Evolutionary conservation across 2,888 invertebrate species (phyloP).

Genomic region (Biston betularia): DNA sequence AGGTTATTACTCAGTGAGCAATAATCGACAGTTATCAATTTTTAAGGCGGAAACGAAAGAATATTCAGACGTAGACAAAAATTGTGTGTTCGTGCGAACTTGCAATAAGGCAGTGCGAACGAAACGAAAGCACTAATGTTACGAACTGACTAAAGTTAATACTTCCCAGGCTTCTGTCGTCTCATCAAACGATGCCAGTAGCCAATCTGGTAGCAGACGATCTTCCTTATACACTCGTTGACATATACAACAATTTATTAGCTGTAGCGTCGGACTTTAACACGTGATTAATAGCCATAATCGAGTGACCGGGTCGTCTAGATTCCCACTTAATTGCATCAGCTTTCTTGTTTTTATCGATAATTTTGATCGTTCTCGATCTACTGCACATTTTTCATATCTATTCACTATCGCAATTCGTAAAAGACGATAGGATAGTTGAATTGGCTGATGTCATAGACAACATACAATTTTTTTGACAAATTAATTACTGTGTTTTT

Average conservation of each 20-base stretch:
- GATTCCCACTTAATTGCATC: slow-evolving; percentile 75
- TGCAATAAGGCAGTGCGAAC: slow-evolving; percentile 23
- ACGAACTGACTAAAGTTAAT: slow-evolving; percentile 27
- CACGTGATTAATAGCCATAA: slow-evolving; percentile 71
- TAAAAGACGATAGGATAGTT: slow-evolving; percentile 45
- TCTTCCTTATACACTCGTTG: slow-evolving; percentile 32
- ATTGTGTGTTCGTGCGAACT: slow-evolving; percentile 18
- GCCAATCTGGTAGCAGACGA: slow-evolving; percentile 15
- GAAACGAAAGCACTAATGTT: slow-evolving; percentile 39
- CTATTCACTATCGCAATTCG: slow-evolving; percentile 53
- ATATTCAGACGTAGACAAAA: slow-evolving; percentile 24
- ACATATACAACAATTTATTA: slow-evolving; percentile 52
- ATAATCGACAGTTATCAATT: slow-evolving; percentile 21
- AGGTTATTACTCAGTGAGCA: background rate
- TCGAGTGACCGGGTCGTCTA: slow-evolving; percentile 72
- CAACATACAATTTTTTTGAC: slow-evolving; percentile 22
- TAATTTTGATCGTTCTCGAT: slow-evolving; percentile 53
- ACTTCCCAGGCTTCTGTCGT: slow-evolving; percentile 32
- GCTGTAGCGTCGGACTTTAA: slow-evolving; percentile 43
- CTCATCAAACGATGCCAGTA: slow-evolving; percentile 42
- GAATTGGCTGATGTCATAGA: slow-evolving; percentile 34
- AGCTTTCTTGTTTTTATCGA: slow-evolving; percentile 65
- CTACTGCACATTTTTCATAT: slow-evolving; percentile 55
- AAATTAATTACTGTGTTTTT: slow-evolving; percentile 21
- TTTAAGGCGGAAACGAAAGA: slow-evolving; percentile 37